Percentiles rank a stretch among this genome's conserved stretches.
phyloP scores from a whole-genome alignment of 2,797 vertebrate genomes.

The Miichthys miiuy region DNA sequence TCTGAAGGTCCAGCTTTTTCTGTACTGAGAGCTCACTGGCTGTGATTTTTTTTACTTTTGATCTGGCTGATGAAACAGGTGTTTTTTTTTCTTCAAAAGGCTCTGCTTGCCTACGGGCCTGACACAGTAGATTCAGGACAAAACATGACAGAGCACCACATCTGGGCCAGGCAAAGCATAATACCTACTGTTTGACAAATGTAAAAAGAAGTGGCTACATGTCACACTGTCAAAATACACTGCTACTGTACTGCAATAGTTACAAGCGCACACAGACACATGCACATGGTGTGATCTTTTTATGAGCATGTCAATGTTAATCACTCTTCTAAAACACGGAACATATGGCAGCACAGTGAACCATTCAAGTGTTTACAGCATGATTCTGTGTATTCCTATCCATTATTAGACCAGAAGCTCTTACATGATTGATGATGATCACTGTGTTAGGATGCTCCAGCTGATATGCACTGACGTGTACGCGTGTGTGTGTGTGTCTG shows the following conservation, averaged over 20 bases:
- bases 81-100: background rate
- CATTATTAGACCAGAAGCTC: background rate
- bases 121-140: conserved; percentile 9
- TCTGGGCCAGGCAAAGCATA: background rate
- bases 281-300: background rate
- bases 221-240: background rate
- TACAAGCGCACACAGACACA: background rate
- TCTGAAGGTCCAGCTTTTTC: conserved; percentile 12
- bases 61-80: conserved; percentile 39
- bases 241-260: background rate
- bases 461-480: background rate
- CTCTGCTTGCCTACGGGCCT: background rate
- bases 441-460: background rate
- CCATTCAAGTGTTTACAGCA: background rate
- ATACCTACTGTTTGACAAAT: background rate
- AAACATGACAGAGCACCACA: conserved; percentile 4
- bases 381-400: background rate
- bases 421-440: conserved; percentile 9
- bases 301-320: background rate
- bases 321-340: background rate
- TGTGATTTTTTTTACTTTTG: conserved; percentile 20
- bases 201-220: background rate
- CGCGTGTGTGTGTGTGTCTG: background rate
- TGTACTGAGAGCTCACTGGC: conserved; percentile 12
- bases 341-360: background rate